phyloP scores from a whole-genome alignment of 2,888 invertebrate genomes.

The Acronicta aceris region DNA sequence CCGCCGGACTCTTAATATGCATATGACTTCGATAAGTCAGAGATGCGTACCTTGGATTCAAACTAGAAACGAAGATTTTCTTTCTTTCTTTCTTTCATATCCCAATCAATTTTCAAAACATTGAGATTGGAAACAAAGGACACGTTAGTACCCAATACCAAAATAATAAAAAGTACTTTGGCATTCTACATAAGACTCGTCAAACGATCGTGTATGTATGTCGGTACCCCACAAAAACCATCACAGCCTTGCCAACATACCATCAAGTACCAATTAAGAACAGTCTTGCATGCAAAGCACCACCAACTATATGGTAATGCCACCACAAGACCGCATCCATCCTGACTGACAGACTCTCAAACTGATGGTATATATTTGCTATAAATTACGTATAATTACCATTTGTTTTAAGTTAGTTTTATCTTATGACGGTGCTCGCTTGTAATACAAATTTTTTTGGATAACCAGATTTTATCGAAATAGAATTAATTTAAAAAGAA shows the following conservation, averaged over 20 bases:
- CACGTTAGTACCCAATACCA: slow-evolving; percentile 23
- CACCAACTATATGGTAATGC: slow-evolving; percentile 55
- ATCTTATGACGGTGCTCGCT: slow-evolving; percentile 17
- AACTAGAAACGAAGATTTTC: too few relatives aligned
- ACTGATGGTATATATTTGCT: slow-evolving; percentile 76
- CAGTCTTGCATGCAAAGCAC: slow-evolving; percentile 53
- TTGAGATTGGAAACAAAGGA: too few relatives aligned
- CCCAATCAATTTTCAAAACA: too few relatives aligned
- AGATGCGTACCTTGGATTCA: too few relatives aligned
- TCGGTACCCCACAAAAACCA: slow-evolving; percentile 45
- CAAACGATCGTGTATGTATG: slow-evolving; percentile 41
- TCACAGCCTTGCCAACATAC: slow-evolving; percentile 46
- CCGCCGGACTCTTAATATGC: too few relatives aligned
- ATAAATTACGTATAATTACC: slow-evolving; percentile 68
- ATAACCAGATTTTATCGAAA: background rate
- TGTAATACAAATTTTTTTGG: slow-evolving; percentile 1
- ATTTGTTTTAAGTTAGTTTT: slow-evolving; percentile 63
- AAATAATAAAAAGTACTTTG: slow-evolving; percentile 39
- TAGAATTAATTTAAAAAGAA: too few relatives aligned
- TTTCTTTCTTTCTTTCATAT: too few relatives aligned
- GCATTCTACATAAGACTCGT: slow-evolving; percentile 33
- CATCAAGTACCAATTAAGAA: slow-evolving; percentile 61
- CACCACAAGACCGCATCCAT: slow-evolving; percentile 58
- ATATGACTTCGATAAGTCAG: too few relatives aligned
- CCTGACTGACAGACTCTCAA: slow-evolving; percentile 62